These are phyloP conservation scores for Centruroides vittatus DNA, from an alignment of 1,140 invertebrate genomes.

Conservation along the genomic window DNA sequence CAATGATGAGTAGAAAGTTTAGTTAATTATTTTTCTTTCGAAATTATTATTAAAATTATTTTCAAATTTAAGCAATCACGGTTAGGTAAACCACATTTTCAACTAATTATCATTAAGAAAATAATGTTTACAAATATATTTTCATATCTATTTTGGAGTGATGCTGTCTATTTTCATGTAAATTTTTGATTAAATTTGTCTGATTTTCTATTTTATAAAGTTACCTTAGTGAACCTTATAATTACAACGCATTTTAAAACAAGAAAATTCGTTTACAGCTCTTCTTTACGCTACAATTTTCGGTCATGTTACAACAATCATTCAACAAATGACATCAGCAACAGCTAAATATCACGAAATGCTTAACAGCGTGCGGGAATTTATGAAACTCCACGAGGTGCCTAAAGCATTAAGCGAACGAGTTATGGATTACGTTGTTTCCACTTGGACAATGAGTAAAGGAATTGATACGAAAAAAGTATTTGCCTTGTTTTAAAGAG, in stretches of 20 bases:
- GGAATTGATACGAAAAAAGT: conserved; percentile 93
- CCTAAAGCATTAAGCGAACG: conserved; percentile 97
- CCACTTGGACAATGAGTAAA: conserved; percentile 99
- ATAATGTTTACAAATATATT: too few species aligned
- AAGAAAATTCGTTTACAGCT: conserved; percentile 39
- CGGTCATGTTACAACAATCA: conserved; percentile 99
- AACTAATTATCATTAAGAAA: too few species aligned
- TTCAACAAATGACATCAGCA: conserved; percentile 99
- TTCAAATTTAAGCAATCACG: too few species aligned
- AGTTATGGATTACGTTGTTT: conserved; percentile 99
- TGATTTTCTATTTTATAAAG: too few species aligned
- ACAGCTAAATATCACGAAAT: conserved; percentile 99
- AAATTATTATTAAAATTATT: too few species aligned
- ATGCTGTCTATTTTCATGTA: too few species aligned
- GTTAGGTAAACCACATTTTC: too few species aligned
- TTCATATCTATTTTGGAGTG: too few species aligned
- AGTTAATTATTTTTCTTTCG: too few species aligned
- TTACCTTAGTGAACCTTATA: too few species aligned
- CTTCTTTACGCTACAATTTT: conserved; percentile 97
- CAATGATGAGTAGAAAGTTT: too few species aligned
- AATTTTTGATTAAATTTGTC: too few species aligned
- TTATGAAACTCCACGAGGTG: conserved; percentile 99
- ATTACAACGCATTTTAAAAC: neutral
- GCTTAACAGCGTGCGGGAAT: conserved; percentile 97
- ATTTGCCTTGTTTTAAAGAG: neutral